Evolutionary conservation across 2,113 vertebrate species (phyloP).

Genomic region (Chaetops frenatus): DNA sequence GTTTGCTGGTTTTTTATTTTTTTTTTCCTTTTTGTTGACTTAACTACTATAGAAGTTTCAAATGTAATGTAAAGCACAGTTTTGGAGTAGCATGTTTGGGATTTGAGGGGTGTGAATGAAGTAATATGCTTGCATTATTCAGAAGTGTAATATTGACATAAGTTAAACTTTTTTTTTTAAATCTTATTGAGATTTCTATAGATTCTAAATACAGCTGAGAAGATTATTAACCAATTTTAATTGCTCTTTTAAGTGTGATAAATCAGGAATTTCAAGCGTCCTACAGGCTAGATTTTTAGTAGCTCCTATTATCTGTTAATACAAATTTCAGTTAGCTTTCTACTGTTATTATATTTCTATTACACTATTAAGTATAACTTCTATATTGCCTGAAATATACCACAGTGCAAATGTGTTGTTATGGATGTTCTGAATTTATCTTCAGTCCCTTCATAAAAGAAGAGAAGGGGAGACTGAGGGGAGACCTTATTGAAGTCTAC

Average conservation of each 20-base stretch:
- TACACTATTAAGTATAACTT: background rate
- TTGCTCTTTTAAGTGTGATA: background rate
- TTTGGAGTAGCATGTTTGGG: background rate
- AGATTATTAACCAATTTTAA: background rate
- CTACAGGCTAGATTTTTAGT: background rate
- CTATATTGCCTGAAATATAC: background rate
- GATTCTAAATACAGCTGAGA: background rate
- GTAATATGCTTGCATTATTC: background rate
- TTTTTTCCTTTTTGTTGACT: background rate
- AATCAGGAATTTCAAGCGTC: background rate
- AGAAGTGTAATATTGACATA: background rate
- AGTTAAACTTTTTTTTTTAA: background rate
- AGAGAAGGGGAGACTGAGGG: no score
- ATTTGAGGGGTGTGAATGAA: background rate
- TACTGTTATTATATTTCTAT: background rate
- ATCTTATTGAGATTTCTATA: background rate
- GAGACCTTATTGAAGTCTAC: no score
- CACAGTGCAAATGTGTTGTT: background rate
- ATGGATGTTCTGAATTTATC: no score
- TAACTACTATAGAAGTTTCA: background rate
- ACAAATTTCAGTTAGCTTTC: background rate
- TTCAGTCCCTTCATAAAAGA: no score
- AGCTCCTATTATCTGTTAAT: background rate
- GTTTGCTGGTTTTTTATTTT: background rate
- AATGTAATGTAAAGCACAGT: background rate